Evolutionary conservation across 2,113 vertebrate species (phyloP), one percentile per base, ranked within the genome.

Genomic region (Nycticryphes semicollaris): DNA sequence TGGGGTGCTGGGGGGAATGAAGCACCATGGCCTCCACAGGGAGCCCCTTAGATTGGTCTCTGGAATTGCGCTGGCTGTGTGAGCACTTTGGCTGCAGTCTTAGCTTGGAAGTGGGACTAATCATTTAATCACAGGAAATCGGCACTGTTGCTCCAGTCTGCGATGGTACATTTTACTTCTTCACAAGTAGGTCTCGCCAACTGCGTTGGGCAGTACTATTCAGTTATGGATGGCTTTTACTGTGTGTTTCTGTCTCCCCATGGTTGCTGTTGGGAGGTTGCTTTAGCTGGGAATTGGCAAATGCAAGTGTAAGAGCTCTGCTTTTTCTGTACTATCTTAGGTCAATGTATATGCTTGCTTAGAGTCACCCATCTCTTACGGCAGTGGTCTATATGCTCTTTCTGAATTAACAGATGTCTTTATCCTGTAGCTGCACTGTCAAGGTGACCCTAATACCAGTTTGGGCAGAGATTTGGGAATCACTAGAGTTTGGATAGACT

Each of bases 1-100:
- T 25, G 23, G 1, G 10, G n/a, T 47, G 35, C 28, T 25, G 70
- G 50, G 27, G 48, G 43, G 6, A 15, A 1, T 5, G 56, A 54
- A 20, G 35, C 50, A 15, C 1, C 0, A 41, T 5, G 43, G 28
- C 19, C 2, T 1, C 35, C 35, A 31, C n/a, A 6, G 0, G 0
- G 48, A 41, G 10, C n/a, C 37, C 21, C 47, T 79, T 37, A 19
- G 31, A 10, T 51, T 9, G 19, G 22, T 35, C 35, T 45, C 74
- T 83, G 89, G 80, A 64, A 39, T 27, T 62, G 57, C 63, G 7
- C 10, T 31, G 60, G 22, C 75, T 51, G 4, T 15, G 45, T 15
- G 53, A 79, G 31, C 7, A 24, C 62, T 62, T 35, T 72, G 75
- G 53, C 66, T 94, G 27, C 43, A 37, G 39, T 28, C n/a, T 70